These are phyloP conservation scores for Platichthys flesus DNA, from an alignment of 2,113 vertebrate species.

Conservation along the genomic window DNA sequence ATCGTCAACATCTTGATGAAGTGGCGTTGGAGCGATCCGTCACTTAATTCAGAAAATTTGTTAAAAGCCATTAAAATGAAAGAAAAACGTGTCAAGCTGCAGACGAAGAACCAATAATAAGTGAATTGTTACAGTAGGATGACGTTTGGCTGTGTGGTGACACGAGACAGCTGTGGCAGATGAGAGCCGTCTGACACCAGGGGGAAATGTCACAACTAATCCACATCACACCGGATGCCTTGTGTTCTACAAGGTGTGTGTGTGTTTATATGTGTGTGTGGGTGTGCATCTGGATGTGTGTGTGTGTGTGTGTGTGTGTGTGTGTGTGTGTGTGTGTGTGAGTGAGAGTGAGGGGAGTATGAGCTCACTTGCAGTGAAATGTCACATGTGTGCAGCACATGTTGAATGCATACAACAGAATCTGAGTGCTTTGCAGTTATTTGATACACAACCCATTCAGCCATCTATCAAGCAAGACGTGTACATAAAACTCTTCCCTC, in stretches of 20 bases:
- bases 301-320: conserved; percentile 8
- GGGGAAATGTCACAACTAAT: conserved; percentile 68
- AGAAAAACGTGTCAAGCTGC: not conserved
- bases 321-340: conserved; percentile 5
- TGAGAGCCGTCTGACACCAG: conserved; percentile 51
- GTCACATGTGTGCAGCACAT: conserved; percentile 39
- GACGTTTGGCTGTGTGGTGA: conserved; percentile 20
- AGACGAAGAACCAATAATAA: not conserved
- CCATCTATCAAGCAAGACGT: conserved; percentile 16
- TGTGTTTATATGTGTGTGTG: conserved; percentile 7
- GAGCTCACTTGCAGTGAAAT: conserved; percentile 39
- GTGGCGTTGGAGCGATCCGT: not conserved
- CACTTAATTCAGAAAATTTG: conserved; percentile 3
- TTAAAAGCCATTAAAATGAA: not conserved
- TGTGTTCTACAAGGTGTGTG: conserved; percentile 41
- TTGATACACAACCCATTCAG: conserved; percentile 7
- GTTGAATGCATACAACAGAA: conserved; percentile 19
- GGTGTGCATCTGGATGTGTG: not conserved
- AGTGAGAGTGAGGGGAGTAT: not conserved
- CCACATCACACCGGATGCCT: conserved; percentile 58
- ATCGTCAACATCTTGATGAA: conserved; percentile 18
- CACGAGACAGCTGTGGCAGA: conserved; percentile 67
- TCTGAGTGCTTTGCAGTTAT: conserved; percentile 16
- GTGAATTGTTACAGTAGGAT: conserved; percentile 8
- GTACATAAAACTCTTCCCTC: not conserved